These are phyloP conservation scores for Eupithecia exiguata DNA, from an alignment of 2,888 invertebrate species.

Conservation along the genomic window DNA sequence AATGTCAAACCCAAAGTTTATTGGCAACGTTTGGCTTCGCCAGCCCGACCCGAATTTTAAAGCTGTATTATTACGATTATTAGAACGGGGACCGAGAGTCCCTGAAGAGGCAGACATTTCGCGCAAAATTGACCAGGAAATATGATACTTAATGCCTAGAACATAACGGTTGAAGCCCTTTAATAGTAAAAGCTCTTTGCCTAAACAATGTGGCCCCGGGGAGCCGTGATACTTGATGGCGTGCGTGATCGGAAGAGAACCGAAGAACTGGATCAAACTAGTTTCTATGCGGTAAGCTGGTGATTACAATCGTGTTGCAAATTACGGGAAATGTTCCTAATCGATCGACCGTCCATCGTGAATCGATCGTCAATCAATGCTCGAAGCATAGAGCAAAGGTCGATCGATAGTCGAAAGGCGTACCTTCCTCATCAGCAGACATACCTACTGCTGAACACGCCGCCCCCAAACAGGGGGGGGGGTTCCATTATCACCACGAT, in stretches of 20 bases:
- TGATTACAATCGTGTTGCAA: constrained; percentile 34
- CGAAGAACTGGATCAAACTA: constrained; percentile 35
- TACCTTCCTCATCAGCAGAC: neutral
- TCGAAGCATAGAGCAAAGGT: neutral
- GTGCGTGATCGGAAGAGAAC: constrained; percentile 38
- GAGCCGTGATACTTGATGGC: constrained; percentile 21
- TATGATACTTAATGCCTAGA: constrained; percentile 4
- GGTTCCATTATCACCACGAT: too few relatives aligned
- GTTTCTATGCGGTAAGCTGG: constrained; percentile 36
- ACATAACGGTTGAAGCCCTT: constrained; percentile 15
- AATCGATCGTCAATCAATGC: neutral
- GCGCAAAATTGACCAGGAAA: constrained; percentile 5
- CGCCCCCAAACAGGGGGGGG: too few relatives aligned
- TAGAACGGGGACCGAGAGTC: constrained; percentile 19
- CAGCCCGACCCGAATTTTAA: constrained; percentile 17
- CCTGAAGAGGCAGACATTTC: constrained; percentile 16
- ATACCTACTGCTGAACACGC: too few relatives aligned
- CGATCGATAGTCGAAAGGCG: neutral
- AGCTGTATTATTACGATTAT: constrained; percentile 27
- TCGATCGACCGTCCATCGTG: neutral
- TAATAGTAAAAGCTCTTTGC: constrained; percentile 14
- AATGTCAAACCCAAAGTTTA: constrained; percentile 29
- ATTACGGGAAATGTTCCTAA: constrained; percentile 13
- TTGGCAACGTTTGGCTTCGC: constrained; percentile 22
- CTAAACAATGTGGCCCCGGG: constrained; percentile 27